These are phyloP conservation scores for Ctenicera cuprea DNA, from an alignment of 2,888 invertebrate species.

Conservation along the genomic window DNA sequence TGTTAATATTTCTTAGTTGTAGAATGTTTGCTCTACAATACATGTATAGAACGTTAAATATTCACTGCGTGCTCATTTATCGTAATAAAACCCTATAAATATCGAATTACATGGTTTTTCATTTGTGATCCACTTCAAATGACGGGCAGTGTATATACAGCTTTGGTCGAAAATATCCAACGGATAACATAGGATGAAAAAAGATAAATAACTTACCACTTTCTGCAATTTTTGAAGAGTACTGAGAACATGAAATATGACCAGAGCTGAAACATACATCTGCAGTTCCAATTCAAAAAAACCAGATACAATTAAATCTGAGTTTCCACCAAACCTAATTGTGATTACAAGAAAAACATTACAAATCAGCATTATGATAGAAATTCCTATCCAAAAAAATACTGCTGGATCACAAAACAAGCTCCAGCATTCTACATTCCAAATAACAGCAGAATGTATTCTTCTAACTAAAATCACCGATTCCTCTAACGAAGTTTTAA, in stretches of 20 bases:
- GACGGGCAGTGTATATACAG: too few relatives aligned
- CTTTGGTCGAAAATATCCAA: too few relatives aligned
- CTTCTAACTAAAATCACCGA: neutral
- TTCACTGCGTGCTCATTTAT: too few relatives aligned
- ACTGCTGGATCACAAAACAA: conserved; percentile 4
- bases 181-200: neutral
- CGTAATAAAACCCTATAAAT: too few relatives aligned
- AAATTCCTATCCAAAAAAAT: neutral
- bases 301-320: neutral
- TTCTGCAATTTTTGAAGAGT: neutral
- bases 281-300: neutral
- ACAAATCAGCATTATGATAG: neutral
- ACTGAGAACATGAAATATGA: neutral
- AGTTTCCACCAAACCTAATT: neutral
- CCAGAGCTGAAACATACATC: neutral
- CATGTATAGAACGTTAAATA: too few relatives aligned
- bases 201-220: conserved; percentile 8
- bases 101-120: too few relatives aligned
- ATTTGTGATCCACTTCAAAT: too few relatives aligned
- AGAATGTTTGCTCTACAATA: too few relatives aligned
- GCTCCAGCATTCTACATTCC: neutral
- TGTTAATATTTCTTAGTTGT: too few relatives aligned
- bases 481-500: neutral
- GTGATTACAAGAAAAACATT: neutral
- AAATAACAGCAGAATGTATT: conserved; percentile 3